Evolutionary conservation across 2,113 vertebrate genomes (phyloP), one percentile per base, ranked within the genome.

Genomic region (Dasyprocta punctata): DNA sequence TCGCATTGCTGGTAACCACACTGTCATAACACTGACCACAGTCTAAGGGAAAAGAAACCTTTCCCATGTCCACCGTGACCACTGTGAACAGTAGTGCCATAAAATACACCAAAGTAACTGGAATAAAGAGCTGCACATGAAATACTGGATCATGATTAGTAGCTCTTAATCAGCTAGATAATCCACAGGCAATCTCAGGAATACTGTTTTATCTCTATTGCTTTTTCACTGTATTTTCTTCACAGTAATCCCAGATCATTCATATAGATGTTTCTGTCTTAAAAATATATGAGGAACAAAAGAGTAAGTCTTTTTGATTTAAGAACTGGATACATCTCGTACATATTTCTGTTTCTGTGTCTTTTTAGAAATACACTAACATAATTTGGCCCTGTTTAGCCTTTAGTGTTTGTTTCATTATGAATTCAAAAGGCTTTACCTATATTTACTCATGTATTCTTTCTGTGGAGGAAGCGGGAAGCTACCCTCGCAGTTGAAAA

Each of bases 191-290:
- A 14, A 69, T 36, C 14, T 58, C 56, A 82, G 9, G 63, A 84
- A 47, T 80, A 54, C 1, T 61, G 1, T 84, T 69, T 85, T 36
- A 33, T 71, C 30, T 73, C 33, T 63, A 30, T 19, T 93, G 7
- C 5, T 63, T 75, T 69, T 95, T 73, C 14, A 81, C 44, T 95
- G 96, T 58, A 71, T 89, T 93, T 89, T 93, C 26, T 58, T 95
- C 41, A 81, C 16, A 69, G 22, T 87, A 71, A 60, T 28, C 54
- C 47, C 69, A 87, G 33, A 60, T 65, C 77, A 61, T 87, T 47
- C 28, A 14, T 63, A 54, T 95, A 26, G 12, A 60, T 60, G 14
- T 87, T 96, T 80, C 28, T 73, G 61, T 47, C 52, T 95, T 71
- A 65, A 67, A 95, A 92, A 63, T 78, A 12, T 54, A 65, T 77